phyloP scores from a whole-genome alignment of 2,888 invertebrate genomes.

The Nymphalis polychloros region DNA sequence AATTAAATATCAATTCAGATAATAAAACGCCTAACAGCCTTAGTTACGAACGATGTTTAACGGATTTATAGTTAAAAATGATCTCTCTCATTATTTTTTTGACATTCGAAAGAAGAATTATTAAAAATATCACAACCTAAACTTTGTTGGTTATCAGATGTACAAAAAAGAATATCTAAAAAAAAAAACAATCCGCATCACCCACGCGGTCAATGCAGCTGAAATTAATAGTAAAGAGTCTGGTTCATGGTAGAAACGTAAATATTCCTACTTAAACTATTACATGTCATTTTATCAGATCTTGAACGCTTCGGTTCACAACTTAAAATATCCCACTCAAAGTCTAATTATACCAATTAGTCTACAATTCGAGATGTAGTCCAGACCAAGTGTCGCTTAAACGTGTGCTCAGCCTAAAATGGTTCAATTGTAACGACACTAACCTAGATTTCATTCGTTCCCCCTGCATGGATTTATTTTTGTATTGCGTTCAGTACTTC shows the following conservation, averaged over 20 bases:
- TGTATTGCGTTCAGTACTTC: not conserved
- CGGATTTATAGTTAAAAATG: too few relatives aligned
- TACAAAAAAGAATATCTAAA: too few relatives aligned
- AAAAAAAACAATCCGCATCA: too few relatives aligned
- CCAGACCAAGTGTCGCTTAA: conserved; percentile 17
- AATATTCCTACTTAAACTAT: not conserved
- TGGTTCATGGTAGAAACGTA: not conserved
- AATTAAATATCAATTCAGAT: too few relatives aligned
- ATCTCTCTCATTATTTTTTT: too few relatives aligned
- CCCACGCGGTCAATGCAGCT: too few relatives aligned
- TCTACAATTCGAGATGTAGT: conserved; percentile 27
- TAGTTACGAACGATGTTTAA: too few relatives aligned
- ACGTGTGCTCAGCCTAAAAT: conserved; percentile 20
- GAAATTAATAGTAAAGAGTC: not conserved
- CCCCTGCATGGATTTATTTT: conserved; percentile 7
- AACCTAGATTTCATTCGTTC: conserved; percentile 20
- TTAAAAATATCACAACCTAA: too few relatives aligned
- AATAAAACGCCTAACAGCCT: too few relatives aligned
- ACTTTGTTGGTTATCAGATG: too few relatives aligned
- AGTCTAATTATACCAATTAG: conserved; percentile 33
- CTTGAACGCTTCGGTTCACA: conserved; percentile 11
- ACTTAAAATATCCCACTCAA: conserved; percentile 21
- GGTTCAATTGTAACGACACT: conserved; percentile 17
- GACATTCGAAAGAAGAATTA: too few relatives aligned
- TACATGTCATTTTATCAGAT: not conserved